Percentiles rank a stretch among this genome's conserved stretches.
phyloP scores from a whole-genome alignment of 2,888 invertebrate species.

The Dioctria linearis region DNA sequence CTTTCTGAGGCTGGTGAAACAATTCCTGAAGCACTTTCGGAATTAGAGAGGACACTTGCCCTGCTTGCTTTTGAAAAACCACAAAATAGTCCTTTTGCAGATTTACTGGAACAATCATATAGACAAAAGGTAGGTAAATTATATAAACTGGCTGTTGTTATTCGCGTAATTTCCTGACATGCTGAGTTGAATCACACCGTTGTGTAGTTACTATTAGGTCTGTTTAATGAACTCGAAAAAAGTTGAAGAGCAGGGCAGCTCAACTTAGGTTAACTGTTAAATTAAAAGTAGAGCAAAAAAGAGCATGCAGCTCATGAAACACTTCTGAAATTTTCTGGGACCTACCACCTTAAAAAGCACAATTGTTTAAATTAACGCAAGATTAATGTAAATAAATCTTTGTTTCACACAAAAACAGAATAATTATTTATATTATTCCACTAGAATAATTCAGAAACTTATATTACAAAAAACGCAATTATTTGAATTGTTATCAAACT shows the following conservation, averaged over 20 bases:
- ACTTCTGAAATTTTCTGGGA: too few species aligned
- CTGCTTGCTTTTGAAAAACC: slow-evolving; percentile 97
- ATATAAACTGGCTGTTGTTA: background rate
- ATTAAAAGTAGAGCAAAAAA: too few species aligned
- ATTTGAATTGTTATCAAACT: too few species aligned
- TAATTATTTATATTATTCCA: too few species aligned
- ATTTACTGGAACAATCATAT: slow-evolving; percentile 92
- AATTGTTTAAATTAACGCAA: too few species aligned
- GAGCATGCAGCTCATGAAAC: too few species aligned
- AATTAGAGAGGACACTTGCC: slow-evolving; percentile 94
- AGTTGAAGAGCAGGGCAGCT: background rate
- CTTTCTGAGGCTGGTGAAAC: slow-evolving; percentile 89
- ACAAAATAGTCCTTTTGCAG: slow-evolving; percentile 93
- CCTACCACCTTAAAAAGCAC: too few species aligned
- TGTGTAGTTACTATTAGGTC: background rate
- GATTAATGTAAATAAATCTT: too few species aligned
- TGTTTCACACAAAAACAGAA: too few species aligned
- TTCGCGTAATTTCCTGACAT: background rate
- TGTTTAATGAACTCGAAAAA: too few species aligned
- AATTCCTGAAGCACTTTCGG: slow-evolving; percentile 78
- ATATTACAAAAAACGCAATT: too few species aligned
- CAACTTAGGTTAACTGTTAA: background rate
- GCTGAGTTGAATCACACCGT: background rate
- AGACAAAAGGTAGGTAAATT: slow-evolving; percentile 83
- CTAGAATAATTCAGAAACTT: too few species aligned